phyloP scores from a whole-genome alignment of 2,113 vertebrate species.

The Mus spicilegus region DNA sequence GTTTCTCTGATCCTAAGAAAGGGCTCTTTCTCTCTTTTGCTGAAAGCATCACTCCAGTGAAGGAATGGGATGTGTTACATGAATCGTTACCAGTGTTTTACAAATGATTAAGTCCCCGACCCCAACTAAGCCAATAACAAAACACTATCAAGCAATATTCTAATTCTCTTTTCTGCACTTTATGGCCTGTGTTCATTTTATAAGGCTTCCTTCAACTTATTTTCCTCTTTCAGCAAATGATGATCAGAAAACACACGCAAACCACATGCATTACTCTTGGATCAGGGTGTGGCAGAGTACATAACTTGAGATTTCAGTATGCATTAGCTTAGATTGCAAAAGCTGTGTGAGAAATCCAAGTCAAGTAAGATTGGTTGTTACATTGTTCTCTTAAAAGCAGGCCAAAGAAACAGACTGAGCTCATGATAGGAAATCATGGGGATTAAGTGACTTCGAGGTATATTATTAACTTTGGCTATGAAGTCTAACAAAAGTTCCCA shows the following conservation, averaged over 20 bases:
- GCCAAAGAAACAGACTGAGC: neutral
- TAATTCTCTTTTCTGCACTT: neutral
- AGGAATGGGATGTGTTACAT: neutral
- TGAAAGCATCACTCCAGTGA: neutral
- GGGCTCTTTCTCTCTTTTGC: neutral
- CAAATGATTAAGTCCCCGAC: neutral
- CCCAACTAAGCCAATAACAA: neutral
- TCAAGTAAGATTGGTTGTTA: neutral
- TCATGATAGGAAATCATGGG: neutral
- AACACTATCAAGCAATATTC: neutral
- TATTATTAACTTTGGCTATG: neutral
- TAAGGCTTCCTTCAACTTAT: neutral
- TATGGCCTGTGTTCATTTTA: neutral
- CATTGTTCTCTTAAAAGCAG: neutral
- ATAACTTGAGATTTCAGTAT: neutral
- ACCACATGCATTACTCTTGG: neutral
- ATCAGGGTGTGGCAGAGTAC: neutral
- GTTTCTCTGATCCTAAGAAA: neutral
- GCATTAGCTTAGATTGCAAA: neutral
- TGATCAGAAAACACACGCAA: neutral
- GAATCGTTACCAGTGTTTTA: neutral
- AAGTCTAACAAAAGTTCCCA: neutral
- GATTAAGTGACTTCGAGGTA: neutral
- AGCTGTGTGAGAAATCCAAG: neutral
- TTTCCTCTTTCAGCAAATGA: neutral